Conservation (phyloP, 2,888 invertebrate genomes). For the Danaus chrysippus region DNA sequence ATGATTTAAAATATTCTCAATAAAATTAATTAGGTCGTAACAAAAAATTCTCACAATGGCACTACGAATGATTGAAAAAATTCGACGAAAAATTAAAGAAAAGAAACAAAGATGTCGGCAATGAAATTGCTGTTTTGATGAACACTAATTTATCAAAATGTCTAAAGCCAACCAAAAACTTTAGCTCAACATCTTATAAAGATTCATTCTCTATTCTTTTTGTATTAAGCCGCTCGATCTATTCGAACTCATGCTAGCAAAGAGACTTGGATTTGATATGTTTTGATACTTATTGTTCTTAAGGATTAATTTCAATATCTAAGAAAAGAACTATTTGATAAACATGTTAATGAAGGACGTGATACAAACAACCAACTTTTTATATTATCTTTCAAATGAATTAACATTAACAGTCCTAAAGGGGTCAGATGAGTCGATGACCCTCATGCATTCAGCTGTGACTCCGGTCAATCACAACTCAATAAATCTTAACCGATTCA, state of each 20-base stretch:
- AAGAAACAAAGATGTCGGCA: conserved; percentile 47
- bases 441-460: conserved; percentile 61
- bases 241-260: conserved; percentile 49
- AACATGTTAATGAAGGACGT: conserved; percentile 43
- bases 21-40: background rate
- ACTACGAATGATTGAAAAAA: conserved; percentile 42
- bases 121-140: conserved; percentile 62
- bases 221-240: conserved; percentile 39
- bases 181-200: conserved; percentile 43
- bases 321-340: no score
- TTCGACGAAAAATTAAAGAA: conserved; percentile 63
- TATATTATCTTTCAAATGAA: conserved; percentile 49
- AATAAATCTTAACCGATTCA: conserved; percentile 19
- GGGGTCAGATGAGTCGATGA: conserved; percentile 65
- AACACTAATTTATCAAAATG: conserved; percentile 72
- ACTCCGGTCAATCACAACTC: conserved; percentile 35
- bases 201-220: conserved; percentile 35
- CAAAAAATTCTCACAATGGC: conserved; percentile 16
- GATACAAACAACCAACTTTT: conserved; percentile 58
- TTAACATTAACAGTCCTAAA: conserved; percentile 57
- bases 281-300: no score
- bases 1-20: no score
- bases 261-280: conserved; percentile 27
- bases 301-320: no score
- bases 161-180: conserved; percentile 41